phyloP scores from a whole-genome alignment of 2,113 vertebrate species.

The Mugil cephalus region DNA sequence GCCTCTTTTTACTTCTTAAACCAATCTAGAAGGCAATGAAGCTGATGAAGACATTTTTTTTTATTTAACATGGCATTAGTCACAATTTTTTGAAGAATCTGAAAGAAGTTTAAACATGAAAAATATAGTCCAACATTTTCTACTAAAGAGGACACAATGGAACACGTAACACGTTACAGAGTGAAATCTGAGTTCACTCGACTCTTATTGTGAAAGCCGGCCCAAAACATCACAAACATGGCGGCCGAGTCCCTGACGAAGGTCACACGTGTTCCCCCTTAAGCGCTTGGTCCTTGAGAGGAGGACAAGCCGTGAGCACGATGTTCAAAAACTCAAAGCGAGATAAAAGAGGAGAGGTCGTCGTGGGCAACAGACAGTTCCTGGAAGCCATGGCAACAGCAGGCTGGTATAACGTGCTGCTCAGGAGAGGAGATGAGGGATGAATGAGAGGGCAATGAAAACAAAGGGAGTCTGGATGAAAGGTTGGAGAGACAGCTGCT shows the following conservation, averaged over 20 bases:
- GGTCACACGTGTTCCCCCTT: conserved; percentile 19
- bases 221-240: background rate
- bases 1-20: too few relatives aligned
- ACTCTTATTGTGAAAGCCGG: background rate
- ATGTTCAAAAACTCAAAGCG: conserved; percentile 28
- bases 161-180: conserved; percentile 38
- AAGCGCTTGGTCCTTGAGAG: conserved; percentile 14
- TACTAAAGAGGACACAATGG: conserved; percentile 24
- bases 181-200: background rate
- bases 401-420: conserved; percentile 67
- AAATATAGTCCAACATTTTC: too few relatives aligned
- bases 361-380: conserved; percentile 52
- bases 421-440: conserved; percentile 41
- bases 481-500: too few relatives aligned
- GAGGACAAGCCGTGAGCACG: conserved; percentile 35
- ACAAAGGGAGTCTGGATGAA: conserved; percentile 6
- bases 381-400: conserved; percentile 80
- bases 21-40: too few relatives aligned
- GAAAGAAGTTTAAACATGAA: too few relatives aligned
- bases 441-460: conserved; percentile 26
- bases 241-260: background rate
- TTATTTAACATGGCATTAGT: too few relatives aligned
- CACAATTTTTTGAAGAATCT: too few relatives aligned
- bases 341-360: conserved; percentile 61
- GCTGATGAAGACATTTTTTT: too few relatives aligned